Base-by-base conservation (phyloP, 2,113 vertebrate species). In the Turdus rufiventris region DNA sequence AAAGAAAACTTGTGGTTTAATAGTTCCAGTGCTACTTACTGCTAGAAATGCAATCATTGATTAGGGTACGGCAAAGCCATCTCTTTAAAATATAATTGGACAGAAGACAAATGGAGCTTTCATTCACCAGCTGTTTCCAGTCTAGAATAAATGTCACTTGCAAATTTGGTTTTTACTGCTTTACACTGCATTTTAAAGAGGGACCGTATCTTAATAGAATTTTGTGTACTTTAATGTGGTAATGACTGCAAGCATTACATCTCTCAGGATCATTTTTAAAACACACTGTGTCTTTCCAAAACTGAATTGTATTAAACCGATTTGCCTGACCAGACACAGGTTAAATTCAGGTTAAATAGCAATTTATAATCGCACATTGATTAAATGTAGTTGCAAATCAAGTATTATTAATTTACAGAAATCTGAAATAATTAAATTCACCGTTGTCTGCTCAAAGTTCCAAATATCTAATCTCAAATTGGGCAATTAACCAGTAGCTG, bases 51-150 rank as follows among this genome's bases (percentile, higher is more conserved):
- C 60, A 94, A 65, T 81, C 77, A 94, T 60, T 90, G 57, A 90
- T 29, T 84, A 67, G 43, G 31, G 20, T 67, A 67, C 1, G 1
- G 63, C 48, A 88, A 90, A 91, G 47, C 7, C 12, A 60, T 71
- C 47, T 91, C 43, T 80, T 73, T 43, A 71, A 95, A 91, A 88
- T 71, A 56, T 42, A 88, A 80, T 67, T 1, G 0, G 51, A 89
- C 18, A 74, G 47, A 89, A 91, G 72, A 88, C 21, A 90, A 95
- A 91, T 77, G 51, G 26, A 85, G 48, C 58, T 95, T 90, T 93
- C 75, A 71, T 67, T 80, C 51, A 91, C 50, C 38, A 77, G 48
- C 67, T 90, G 51, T 90, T 96, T 84, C 47, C 36, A 71, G 23
- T 67, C 56, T 48, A 94, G 26, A 86, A 90, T 38, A 83, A 91